Evolutionary conservation across 2,113 vertebrate species (phyloP), one percentile per base, ranked within the genome.

Genomic region (Apteryx mantelli): DNA sequence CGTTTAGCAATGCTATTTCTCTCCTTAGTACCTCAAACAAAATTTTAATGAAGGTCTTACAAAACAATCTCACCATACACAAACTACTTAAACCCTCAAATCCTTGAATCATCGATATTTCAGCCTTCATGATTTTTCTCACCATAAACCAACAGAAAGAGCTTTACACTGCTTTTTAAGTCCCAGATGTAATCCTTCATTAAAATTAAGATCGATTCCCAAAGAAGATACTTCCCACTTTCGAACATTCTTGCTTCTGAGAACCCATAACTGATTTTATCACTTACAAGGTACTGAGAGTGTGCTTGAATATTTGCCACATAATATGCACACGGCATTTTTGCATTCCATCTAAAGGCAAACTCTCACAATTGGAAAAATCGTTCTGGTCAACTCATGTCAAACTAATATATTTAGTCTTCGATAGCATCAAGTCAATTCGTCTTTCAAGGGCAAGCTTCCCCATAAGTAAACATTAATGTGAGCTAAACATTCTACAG

Each of bases 171-270:
- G n/a, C 91, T 97, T 93, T 55, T 2, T 22, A 90, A 95, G 21
- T 90, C 89, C 53, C 92, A 44, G 26, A 34, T 81, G 53, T 89
- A 97, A 97, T 95, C 71, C 66, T 94, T 96, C 78, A 93, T 96
- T 96, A 96, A 97, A 96, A 95, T 91, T 97, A 87, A 95, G 81
- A 96, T 82, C 82, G 76, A 96, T 53, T 79, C 24, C 71, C 97
- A 70, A 96, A 91, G 89, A 94, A 70, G 88, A 95, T 90, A 81
- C 48, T 89, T 91, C 75, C 79, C 24, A 83, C 77, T 93, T 88
- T 36, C 61, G 22, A 84, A 74, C 16, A 69, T 32, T 78, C 94
- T 93, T 86, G 42, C 65, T n/a, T 75, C 75, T 93, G 38, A 94
- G 73, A 95, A 73, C 42, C 88, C 79, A 88, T 96, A 94, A 95